Base-by-base conservation (phyloP, 2,797 vertebrate genomes). In the Varecia variegata region DNA sequence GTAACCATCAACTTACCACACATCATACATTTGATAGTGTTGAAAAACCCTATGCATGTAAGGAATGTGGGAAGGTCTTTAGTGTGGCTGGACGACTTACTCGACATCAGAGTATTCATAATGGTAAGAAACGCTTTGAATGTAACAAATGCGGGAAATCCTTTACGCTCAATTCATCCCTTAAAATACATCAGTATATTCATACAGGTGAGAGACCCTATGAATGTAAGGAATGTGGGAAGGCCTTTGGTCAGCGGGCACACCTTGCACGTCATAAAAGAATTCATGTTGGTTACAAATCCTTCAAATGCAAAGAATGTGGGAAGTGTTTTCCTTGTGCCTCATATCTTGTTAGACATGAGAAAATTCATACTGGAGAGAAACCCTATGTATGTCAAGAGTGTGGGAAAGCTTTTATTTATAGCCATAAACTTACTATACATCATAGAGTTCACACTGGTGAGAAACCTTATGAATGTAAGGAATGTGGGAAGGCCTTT, bases 91-190 rank as follows among this genome's bases (percentile, higher is more conserved):
- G 50, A 79, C 20, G 21, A 54, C 82, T 60, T 79, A 54, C 50
- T 79, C 50, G 6, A 54, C 50, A 35, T 54, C 50, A 54, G 50
- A 23, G n/a, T 79, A 58, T 94, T 54, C 90, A 84, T 52, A 74
- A 50, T 1, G 67, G 86, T 30, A 87, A 94, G 38, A 86, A 71
- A 68, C 88, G 81, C 54, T 87, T 73, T 50, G 87, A 86, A 58
- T 92, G 84, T 52, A 38, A 93, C 45, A 95, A 88, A 80, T 97
- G 92, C 10, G 92, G 94, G 30, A 93, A 90, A 25, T 80, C 73
- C 17, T 97, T 96, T 74, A 65, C 86, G 25, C 74, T 90, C 43
- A 96, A 79, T 54, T 85, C 96, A 20, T 65, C 81, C 38, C 95
- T 96, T 30, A 70, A 13, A n/a, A 62, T 71, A 58, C 85, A 87